Evolutionary conservation across 2,797 vertebrate species (phyloP).

Genomic region (Acanthurus tractus): DNA sequence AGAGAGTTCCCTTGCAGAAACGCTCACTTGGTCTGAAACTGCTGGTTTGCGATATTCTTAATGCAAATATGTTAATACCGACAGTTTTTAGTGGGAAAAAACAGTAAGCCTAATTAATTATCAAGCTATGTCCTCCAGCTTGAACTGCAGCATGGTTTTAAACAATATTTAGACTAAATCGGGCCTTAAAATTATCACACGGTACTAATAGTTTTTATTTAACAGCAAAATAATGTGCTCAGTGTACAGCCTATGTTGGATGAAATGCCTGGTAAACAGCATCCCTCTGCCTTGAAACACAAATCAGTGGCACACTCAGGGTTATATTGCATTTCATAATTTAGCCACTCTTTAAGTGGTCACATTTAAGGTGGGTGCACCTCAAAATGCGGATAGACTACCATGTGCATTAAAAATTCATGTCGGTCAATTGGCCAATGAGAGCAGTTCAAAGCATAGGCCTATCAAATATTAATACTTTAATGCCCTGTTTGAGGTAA

Average conservation of each 20-base stretch:
- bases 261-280: too few species aligned
- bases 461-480: slow-evolving; percentile 85
- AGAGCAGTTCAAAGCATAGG: slow-evolving; percentile 37
- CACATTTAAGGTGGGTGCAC: slow-evolving; percentile 1
- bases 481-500: slow-evolving; percentile 80
- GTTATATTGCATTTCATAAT: slow-evolving; percentile 30
- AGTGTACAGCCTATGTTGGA: too few species aligned
- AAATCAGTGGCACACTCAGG: neutral
- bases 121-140: too few species aligned
- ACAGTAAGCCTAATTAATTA: too few species aligned
- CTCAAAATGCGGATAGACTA: slow-evolving; percentile 38
- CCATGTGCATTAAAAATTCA: slow-evolving; percentile 80
- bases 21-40: neutral
- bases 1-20: neutral
- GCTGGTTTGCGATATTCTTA: too few species aligned
- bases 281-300: neutral
- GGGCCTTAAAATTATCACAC: too few species aligned
- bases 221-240: too few species aligned
- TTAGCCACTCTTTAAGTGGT: slow-evolving; percentile 1
- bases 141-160: too few species aligned
- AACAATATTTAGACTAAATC: too few species aligned
- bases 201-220: too few species aligned
- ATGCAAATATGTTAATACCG: too few species aligned
- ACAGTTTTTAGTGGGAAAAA: too few species aligned
- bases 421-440: slow-evolving; percentile 76